These are phyloP conservation scores for Cherax destructor DNA, from an alignment of 1,140 invertebrate species.

Conservation along the genomic window DNA sequence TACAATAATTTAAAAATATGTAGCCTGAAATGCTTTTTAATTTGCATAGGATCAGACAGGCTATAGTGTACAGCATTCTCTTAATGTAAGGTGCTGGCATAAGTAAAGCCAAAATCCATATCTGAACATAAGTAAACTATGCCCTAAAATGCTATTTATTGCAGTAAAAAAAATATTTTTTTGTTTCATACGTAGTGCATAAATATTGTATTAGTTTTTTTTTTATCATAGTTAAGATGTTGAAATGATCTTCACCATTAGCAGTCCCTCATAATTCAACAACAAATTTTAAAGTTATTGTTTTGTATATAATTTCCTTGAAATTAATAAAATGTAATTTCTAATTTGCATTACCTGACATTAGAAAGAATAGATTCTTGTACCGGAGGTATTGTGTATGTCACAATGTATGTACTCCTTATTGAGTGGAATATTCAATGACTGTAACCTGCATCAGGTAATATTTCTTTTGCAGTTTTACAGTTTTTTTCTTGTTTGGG, in stretches of 20 bases:
- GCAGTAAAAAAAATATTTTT: no score
- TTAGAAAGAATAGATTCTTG: neutral
- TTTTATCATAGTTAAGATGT: no score
- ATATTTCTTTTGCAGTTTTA: slow-evolving; percentile 28
- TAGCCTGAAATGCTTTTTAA: neutral
- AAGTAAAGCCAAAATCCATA: no score
- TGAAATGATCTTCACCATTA: no score
- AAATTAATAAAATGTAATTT: neutral
- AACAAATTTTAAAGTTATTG: neutral
- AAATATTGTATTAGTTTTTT: no score
- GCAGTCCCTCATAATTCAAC: no score
- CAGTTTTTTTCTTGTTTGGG: slow-evolving; percentile 1
- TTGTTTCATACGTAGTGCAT: no score
- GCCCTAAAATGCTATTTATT: no score
- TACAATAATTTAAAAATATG: slow-evolving; percentile 6
- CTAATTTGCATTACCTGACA: slow-evolving; percentile 25
- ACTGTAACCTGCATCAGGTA: slow-evolving; percentile 36
- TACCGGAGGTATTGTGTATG: neutral
- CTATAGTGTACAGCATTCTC: neutral
- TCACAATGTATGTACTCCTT: neutral
- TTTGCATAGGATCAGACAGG: neutral
- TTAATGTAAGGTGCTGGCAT: neutral
- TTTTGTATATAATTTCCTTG: neutral
- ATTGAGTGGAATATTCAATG: neutral
- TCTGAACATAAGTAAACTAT: no score